A percentile compares a stretch with the other conserved stretches of the same genome.
phyloP scores from a whole-genome alignment of 2,888 invertebrate genomes.

The Poecilobothrus nobilitatus region DNA sequence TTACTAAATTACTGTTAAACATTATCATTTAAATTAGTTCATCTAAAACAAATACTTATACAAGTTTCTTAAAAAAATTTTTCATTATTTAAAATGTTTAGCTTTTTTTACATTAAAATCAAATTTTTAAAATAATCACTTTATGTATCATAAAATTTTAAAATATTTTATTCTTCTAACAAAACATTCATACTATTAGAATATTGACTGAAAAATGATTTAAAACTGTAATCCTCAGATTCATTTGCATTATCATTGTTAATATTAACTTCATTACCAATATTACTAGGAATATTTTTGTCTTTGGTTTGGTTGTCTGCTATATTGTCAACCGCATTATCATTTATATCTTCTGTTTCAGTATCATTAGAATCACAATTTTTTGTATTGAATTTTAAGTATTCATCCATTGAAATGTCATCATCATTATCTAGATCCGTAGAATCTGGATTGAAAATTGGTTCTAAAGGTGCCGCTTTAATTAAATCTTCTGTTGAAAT shows the following conservation, averaged over 20 bases:
- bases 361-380: background rate
- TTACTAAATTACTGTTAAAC: no score
- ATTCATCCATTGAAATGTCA: slow-evolving; percentile 21
- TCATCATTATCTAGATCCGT: slow-evolving; percentile 13
- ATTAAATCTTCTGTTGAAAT: slow-evolving; percentile 8
- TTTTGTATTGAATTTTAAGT: slow-evolving; percentile 20
- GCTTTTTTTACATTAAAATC: no score
- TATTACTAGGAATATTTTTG: background rate
- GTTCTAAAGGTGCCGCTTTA: slow-evolving; percentile 7
- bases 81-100: no score
- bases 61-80: no score
- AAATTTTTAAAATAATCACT: no score
- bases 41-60: no score
- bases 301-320: no score
- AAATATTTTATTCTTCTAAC: slow-evolving; percentile 16
- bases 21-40: no score
- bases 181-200: slow-evolving; percentile 22
- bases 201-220: slow-evolving; percentile 20
- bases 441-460: slow-evolving; percentile 9
- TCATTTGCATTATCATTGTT: background rate
- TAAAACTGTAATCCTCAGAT: background rate
- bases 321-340: background rate
- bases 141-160: no score
- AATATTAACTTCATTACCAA: slow-evolving; percentile 3
- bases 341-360: background rate